phyloP scores from a whole-genome alignment of 2,888 invertebrate species.

The Pecten maximus region DNA sequence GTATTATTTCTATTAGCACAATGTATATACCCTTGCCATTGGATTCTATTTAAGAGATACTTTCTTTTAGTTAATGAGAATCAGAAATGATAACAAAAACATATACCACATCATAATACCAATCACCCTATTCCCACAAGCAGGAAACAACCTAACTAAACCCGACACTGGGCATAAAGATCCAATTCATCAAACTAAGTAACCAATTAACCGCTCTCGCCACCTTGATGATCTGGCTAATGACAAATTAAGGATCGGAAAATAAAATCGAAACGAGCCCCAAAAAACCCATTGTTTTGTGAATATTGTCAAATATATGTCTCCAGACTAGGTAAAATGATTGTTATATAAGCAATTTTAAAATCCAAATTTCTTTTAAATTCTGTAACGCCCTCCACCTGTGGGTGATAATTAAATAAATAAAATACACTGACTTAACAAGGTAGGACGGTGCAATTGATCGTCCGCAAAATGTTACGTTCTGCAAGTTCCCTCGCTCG shows the following conservation, averaged over 20 bases:
- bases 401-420: slow-evolving; percentile 9
- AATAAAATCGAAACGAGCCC: neutral
- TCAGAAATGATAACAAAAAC: neutral
- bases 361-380: slow-evolving; percentile 2
- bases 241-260: neutral
- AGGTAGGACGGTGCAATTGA: neutral
- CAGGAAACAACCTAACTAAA: neutral
- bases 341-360: neutral
- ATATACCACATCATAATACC: neutral
- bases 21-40: neutral
- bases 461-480: neutral
- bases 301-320: slow-evolving; percentile 5
- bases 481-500: slow-evolving; percentile 13
- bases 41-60: neutral
- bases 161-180: neutral
- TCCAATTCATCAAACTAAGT: neutral
- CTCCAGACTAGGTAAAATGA: neutral
- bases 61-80: neutral
- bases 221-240: slow-evolving; percentile 19
- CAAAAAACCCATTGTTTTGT: neutral
- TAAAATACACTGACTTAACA: neutral
- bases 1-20: neutral
- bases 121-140: neutral
- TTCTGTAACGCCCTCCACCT: slow-evolving; percentile 33
- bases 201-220: slow-evolving; percentile 9